Base-by-base conservation (phyloP, 2,113 vertebrate genomes). In the Clinocottus analis region DNA sequence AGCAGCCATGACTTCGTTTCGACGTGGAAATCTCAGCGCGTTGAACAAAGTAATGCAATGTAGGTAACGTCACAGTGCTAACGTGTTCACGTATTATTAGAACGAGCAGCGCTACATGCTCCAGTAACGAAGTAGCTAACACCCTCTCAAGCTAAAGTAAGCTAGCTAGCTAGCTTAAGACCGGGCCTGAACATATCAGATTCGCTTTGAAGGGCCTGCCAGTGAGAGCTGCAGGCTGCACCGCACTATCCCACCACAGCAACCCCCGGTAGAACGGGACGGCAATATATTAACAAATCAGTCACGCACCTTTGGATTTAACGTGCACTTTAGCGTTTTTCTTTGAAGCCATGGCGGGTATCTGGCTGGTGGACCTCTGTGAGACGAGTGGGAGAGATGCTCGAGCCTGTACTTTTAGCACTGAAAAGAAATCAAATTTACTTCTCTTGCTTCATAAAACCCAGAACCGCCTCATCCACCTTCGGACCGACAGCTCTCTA, bases 281-380 rank as follows among this genome's bases (percentile, higher is more conserved):
- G 35, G 61, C 51, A 9, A 41, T 13, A 13, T 13, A 11, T 0
- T 1, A 8, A 27, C 2, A 39, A 33, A 49, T n/a, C 60, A 41
- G 14, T 31, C 3, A 90, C 91, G 7, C 43, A 94, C 93, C 93
- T 92, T 92, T 93, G 16, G 78, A 0, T 80, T 93, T 94, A 0
- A 12, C 41, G 43, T 61, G 60, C 33, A 39, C 33, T 77, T 89
- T 92, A 0, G 79, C 6, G 60, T 19, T 71, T 49, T 91, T 94
- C 91, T 90, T 93, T 5, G 88, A 43, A 43, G 90, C 90, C 93
- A 94, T 94, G 73, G 41, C n/a, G 71, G 10, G 3, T 61, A 5
- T 70, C 14, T 3, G n/a, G 12, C 19, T 27, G 53, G 41, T 37
- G 10, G 41, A 79, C 16, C 5, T 65, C 25, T 45, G 58, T 0